Conservation (phyloP, 1,140 invertebrate genomes). For the Drosophila ambigua region DNA sequence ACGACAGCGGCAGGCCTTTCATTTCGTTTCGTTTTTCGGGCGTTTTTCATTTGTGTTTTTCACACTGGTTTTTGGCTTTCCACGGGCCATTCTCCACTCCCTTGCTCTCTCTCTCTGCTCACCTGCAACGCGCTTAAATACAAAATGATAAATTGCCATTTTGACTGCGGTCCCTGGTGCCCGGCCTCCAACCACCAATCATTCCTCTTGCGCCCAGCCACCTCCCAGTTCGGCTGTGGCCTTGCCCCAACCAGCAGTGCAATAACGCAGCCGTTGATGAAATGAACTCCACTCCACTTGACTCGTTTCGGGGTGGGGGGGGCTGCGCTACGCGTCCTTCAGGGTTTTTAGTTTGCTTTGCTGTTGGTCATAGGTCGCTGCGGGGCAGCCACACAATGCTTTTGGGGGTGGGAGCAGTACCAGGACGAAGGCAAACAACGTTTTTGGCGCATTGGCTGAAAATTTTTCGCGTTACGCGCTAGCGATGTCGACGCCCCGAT, state of each 20-base stretch:
- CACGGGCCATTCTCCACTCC: background rate
- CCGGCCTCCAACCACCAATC: slow-evolving; percentile 9
- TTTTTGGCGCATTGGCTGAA: slow-evolving; percentile 70
- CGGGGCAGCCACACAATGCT: slow-evolving; percentile 1
- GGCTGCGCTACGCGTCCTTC: background rate
- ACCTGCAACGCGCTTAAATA: slow-evolving; percentile 72
- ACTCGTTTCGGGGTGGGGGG: too few species aligned
- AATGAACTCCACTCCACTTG: slow-evolving; percentile 38
- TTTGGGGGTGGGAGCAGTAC: too few species aligned
- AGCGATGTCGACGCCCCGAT: slow-evolving; percentile 73
- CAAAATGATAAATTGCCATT: slow-evolving; percentile 82
- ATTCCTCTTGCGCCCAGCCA: background rate
- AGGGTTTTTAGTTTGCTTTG: slow-evolving; percentile 25
- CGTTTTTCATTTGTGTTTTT: slow-evolving; percentile 48
- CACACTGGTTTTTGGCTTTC: slow-evolving; percentile 9
- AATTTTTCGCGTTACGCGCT: slow-evolving; percentile 70
- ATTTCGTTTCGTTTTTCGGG: slow-evolving; percentile 62
- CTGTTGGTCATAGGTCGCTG: background rate
- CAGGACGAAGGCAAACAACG: slow-evolving; percentile 16
- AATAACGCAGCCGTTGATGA: slow-evolving; percentile 47
- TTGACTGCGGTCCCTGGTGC: slow-evolving; percentile 62
- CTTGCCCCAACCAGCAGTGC: slow-evolving; percentile 40
- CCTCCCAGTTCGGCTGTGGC: slow-evolving; percentile 13
- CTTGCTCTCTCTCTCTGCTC: slow-evolving; percentile 5
- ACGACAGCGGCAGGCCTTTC: slow-evolving; percentile 33